Evolutionary conservation across 2,888 invertebrate species (phyloP), one percentile per base, ranked within the genome.

Genomic region (Sminthurides aquaticus): DNA sequence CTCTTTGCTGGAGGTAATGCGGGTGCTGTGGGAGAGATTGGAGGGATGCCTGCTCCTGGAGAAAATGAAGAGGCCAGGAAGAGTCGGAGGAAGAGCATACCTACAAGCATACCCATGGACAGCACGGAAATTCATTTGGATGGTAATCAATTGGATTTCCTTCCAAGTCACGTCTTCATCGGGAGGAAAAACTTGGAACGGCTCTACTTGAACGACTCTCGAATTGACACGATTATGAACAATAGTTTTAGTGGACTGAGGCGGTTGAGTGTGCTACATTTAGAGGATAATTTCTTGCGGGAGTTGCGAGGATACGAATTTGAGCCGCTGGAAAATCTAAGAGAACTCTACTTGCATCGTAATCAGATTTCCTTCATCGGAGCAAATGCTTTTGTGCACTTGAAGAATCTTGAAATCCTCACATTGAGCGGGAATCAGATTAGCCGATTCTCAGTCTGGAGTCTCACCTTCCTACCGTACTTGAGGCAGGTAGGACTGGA

Each of bases 111-210:
- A 75, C 95, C 95, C 68, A 94, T 95, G 91, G 93, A 94, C 80
- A 92, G 94, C 73, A 95, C 95, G 29, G 91, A 93, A 81, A 86
- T 96, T 66, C 92, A 91, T 80, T 84, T 96, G 75, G 94, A 94
- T 79, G 93, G 93, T 69, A 93, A 94, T 78, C 86, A 90, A 77
- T 88, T 96, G 78, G 87, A 88, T 69, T 88, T 90, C 78, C 82
- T 96, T 75, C 87, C 88, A 60, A 89, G 90, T 74, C 92, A 94
- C 77, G 89, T 90, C 54, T 94, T 96, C 80, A 88, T 95, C 75
- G 95, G 93, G 2, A 85, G 93, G 70, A 92, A 92, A 80, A 92
- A 92, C 79, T 82, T 94, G 76, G 87, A 88, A 79, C 87, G 91
- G 71, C 82, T 94, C 69, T 92, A 88, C 78, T 88, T 91, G 59